Conservation (phyloP, 2,888 invertebrate genomes). For the Pogonocherus hispidulus region DNA sequence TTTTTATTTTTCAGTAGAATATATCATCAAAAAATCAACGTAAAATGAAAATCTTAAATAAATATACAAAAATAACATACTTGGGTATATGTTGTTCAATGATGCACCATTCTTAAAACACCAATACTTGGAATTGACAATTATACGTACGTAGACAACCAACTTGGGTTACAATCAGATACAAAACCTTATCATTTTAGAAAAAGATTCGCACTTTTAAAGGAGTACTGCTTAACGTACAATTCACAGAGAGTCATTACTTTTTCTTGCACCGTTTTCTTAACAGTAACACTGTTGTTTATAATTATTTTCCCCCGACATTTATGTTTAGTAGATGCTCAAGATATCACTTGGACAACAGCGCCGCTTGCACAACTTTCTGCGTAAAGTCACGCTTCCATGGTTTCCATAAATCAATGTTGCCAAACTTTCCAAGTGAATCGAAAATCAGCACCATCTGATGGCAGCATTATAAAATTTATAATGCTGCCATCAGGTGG, state of each 20-base stretch:
- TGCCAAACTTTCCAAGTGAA: conserved; percentile 18
- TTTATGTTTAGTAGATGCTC: conserved; percentile 22
- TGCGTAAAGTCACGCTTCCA: conserved; percentile 11
- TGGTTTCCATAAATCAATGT: conserved; percentile 7
- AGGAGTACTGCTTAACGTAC: background rate
- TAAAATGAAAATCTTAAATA: conserved; percentile 38
- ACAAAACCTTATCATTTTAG: conserved; percentile 14
- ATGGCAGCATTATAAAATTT: too few relatives aligned
- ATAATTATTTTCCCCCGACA: conserved; percentile 10
- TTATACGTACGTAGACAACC: conserved; percentile 55
- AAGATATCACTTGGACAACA: background rate
- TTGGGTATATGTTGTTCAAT: conserved; percentile 55
- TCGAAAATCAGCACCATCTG: background rate
- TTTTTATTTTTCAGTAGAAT: background rate
- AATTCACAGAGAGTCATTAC: conserved; percentile 12
- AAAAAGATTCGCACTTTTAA: background rate
- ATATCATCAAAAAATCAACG: conserved; percentile 30
- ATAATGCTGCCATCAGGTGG: too few relatives aligned
- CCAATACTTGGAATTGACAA: conserved; percentile 65
- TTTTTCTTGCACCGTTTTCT: conserved; percentile 3
- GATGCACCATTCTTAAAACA: conserved; percentile 64
- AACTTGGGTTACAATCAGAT: conserved; percentile 31
- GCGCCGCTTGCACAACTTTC: conserved; percentile 23
- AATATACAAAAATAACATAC: conserved; percentile 59
- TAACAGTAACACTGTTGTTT: background rate